Conservation (phyloP, 2,797 vertebrate genomes). For the Pteropus rufus region DNA sequence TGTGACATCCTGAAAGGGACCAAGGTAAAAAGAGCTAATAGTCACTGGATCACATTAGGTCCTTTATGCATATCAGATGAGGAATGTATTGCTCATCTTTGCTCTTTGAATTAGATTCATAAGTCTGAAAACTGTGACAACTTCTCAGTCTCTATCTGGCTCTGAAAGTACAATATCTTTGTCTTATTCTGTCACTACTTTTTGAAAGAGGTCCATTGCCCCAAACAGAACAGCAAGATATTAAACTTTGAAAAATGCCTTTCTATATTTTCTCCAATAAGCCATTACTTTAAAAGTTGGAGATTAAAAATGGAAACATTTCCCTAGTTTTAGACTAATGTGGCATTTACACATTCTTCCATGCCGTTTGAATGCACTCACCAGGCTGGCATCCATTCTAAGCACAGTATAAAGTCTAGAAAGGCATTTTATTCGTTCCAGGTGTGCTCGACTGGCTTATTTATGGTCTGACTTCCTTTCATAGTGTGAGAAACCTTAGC, state of each 20-base stretch:
- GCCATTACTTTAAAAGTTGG: slow-evolving; percentile 22
- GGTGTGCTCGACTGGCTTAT: slow-evolving; percentile 82
- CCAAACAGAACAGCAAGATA: slow-evolving; percentile 5
- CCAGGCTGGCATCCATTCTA: slow-evolving; percentile 56
- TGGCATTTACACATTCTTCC: slow-evolving; percentile 64
- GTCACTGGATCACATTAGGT: not conserved
- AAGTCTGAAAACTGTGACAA: slow-evolving; percentile 13
- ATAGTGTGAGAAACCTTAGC: slow-evolving; percentile 81
- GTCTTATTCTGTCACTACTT: not conserved
- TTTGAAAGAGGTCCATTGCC: not conserved
- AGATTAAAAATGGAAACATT: slow-evolving; percentile 59
- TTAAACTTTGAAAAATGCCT: slow-evolving; percentile 5
- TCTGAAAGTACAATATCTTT: not conserved
- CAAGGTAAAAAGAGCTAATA: not conserved
- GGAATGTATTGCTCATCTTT: not conserved
- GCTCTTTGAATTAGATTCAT: not conserved
- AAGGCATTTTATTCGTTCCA: slow-evolving; percentile 83
- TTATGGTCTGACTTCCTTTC: slow-evolving; percentile 81
- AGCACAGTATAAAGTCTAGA: slow-evolving; percentile 72
- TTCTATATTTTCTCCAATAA: slow-evolving; percentile 19
- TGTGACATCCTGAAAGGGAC: not conserved
- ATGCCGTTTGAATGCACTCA: not conserved
- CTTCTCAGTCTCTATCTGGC: slow-evolving; percentile 1
- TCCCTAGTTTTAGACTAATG: slow-evolving; percentile 38
- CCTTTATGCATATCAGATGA: not conserved